Percentiles rank a stretch among this genome's conserved stretches.
Conservation (phyloP, 2,797 vertebrate species). For the Bovichtus diacanthus region DNA sequence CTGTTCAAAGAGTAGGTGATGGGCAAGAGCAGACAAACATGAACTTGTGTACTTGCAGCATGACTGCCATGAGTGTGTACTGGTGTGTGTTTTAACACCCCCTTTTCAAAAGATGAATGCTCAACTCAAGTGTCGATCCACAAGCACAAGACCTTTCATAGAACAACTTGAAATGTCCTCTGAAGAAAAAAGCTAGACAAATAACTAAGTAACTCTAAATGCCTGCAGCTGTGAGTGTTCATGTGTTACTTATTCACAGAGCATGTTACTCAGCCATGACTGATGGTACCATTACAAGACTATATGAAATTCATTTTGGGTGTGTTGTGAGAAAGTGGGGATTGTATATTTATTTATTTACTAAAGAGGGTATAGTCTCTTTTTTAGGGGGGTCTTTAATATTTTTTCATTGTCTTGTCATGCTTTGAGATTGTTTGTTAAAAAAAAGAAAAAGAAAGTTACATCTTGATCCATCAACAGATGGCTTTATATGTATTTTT, state of each 20-base stretch:
- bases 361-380: neutral
- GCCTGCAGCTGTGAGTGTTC: neutral
- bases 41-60: constrained; percentile 30
- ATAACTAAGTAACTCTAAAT: neutral
- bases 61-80: constrained; percentile 25
- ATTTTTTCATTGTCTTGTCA: neutral
- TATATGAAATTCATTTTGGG: neutral
- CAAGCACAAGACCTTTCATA: constrained; percentile 22
- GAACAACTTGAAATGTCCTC: neutral
- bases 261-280: neutral
- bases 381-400: neutral
- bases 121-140: constrained; percentile 28
- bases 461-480: no score
- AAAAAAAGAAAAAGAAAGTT: neutral
- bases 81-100: constrained; percentile 67
- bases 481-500: neutral
- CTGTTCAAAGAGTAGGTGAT: constrained; percentile 63
- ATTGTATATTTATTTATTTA: neutral
- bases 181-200: neutral
- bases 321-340: neutral
- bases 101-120: constrained; percentile 34
- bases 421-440: neutral
- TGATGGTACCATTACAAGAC: neutral
- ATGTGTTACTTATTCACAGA: neutral
- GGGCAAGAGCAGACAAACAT: constrained; percentile 29